Base-by-base conservation (phyloP, 2,113 vertebrate genomes). In the Argyrosomus japonicus region DNA sequence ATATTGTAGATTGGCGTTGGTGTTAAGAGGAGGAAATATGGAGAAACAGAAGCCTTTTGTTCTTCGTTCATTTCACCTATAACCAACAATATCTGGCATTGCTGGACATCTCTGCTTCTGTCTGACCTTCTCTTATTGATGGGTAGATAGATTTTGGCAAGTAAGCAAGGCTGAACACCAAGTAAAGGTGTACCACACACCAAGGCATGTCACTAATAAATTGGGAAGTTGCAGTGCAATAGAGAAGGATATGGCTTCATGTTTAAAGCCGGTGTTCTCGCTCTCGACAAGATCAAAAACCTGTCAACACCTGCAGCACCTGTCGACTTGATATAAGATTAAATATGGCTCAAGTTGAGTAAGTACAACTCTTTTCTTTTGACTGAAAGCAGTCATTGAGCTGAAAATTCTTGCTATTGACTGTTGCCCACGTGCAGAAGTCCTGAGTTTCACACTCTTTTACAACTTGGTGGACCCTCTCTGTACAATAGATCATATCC, bases 401-500 rank as follows among this genome's bases (percentile, higher is more conserved):
- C 9, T 56, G 73, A 82, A 79, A 63, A 82, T 68, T 53, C 36
- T 80, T 71, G 29, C 71, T 88, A 58, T 83, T 58, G 69, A 79
- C 80, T 51, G 48, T 75, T 61, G 62, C 8, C 50, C 4, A 15
- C 63, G 72, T 76, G 63, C 56, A 74, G 53, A 87, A 67, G 76
- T 87, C 57, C 43, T 13, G 60, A 83, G 40, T 87, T 91, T 78
- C 50, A 74, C 61, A 58, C 69, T 84, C 53, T 87, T 81, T 84
- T 87, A 78, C 73, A 90, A 86, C 82, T 92, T 74, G 63, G 75
- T 75, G 48, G 73, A 57, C 56, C 77, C 74, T 89, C 68, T 21
- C 48, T 61, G 64, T 15, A 12, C 72, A 70, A 89, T 90, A 86
- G 65, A 93, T 94, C 90, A 91, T 80, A 75, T 70, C 64, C 70